Percentiles rank a stretch among this genome's conserved stretches.
phyloP scores from a whole-genome alignment of 92 coral and sea anemone genomes.

The Zoanthus solanderi region DNA sequence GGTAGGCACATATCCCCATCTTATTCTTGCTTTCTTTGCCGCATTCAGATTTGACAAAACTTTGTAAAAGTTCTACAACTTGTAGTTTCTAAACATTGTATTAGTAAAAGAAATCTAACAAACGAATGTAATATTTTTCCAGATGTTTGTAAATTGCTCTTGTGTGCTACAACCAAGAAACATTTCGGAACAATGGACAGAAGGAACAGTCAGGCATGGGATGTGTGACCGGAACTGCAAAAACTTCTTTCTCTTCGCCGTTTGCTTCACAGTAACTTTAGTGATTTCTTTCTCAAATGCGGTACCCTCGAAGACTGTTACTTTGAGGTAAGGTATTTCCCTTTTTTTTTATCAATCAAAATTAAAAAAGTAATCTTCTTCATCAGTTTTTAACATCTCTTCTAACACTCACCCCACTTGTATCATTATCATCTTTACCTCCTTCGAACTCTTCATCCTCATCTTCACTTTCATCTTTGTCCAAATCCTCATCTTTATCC shows the following conservation, averaged over 20 bases:
- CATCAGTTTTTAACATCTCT: too few species aligned
- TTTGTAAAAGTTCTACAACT: too few species aligned
- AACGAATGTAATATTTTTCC: not conserved
- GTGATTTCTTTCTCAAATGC: not conserved
- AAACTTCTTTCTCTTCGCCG: constrained; percentile 22
- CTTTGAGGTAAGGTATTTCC: not conserved
- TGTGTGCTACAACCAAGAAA: constrained; percentile 1
- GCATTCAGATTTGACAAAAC: too few species aligned
- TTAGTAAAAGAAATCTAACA: not conserved
- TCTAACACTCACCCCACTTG: too few species aligned
- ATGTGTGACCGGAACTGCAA: constrained; percentile 41
- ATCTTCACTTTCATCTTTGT: too few species aligned
- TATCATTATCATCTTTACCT: too few species aligned
- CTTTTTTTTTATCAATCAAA: not conserved
- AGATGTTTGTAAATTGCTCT: constrained; percentile 36
- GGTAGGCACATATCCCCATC: too few species aligned
- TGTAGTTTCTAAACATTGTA: too few species aligned
- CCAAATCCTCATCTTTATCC: too few species aligned
- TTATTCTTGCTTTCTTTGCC: too few species aligned
- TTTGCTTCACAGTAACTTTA: not conserved
- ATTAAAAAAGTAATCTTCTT: too few species aligned
- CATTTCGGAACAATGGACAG: not conserved
- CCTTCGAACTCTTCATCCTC: too few species aligned
- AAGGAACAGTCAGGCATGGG: constrained; percentile 17
- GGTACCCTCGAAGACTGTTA: constrained; percentile 32